Evolutionary conservation across 2,113 vertebrate species (phyloP).

Genomic region (Ctenomys sociabilis): DNA sequence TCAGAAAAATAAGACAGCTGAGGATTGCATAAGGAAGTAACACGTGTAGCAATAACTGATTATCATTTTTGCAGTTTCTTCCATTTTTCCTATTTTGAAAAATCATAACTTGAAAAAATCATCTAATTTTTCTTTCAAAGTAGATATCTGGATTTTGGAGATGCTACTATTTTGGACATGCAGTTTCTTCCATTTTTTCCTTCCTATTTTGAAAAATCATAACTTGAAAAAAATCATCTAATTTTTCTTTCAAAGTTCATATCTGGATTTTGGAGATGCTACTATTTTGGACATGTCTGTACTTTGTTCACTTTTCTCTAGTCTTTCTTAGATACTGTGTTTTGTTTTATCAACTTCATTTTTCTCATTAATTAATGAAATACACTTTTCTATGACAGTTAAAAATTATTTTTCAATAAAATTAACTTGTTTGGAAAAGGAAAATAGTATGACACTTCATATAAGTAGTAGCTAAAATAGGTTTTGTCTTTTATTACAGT

Average conservation of each 20-base stretch:
- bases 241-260: not conserved
- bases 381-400: not conserved
- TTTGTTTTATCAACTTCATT: slow-evolving; percentile 34
- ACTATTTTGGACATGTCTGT: not conserved
- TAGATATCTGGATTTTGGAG: not conserved
- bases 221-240: slow-evolving; percentile 25
- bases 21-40: not conserved
- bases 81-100: not conserved
- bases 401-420: slow-evolving; percentile 53
- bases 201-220: slow-evolving; percentile 4
- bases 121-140: not conserved
- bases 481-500: slow-evolving; percentile 14
- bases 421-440: not conserved
- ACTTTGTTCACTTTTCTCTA: not conserved
- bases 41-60: not conserved
- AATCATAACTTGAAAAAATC: slow-evolving; percentile 6
- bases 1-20: not conserved
- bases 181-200: not conserved
- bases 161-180: not conserved
- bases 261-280: not conserved
- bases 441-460: not conserved
- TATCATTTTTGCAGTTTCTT: slow-evolving; percentile 30
- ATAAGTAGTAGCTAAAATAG: not conserved
- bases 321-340: not conserved
- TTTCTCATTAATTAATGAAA: slow-evolving; percentile 14